Base-by-base conservation (phyloP, 92 coral and sea anemone species). In the Zoanthus sansibaricus region DNA sequence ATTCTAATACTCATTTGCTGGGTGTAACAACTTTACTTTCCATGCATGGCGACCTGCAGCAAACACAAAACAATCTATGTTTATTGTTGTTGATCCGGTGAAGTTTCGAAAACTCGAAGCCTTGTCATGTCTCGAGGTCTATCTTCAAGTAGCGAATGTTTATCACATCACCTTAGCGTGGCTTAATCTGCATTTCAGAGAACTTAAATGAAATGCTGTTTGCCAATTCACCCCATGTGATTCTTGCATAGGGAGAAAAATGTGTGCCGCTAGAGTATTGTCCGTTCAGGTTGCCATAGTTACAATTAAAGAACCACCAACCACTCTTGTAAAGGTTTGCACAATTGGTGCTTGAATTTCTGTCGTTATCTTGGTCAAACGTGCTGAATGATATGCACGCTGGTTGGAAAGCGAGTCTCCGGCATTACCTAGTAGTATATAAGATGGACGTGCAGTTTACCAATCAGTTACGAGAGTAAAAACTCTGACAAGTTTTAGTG, bases 231-330 rank as follows among this genome's bases (percentile, higher is more conserved):
- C 84, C 84, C 84, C 84, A 79, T 0, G 45, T 61, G 55, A 79
- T 79, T 62, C 84, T 73, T 17, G n/a, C 13, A 78, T 37, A 64
- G 3, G 32, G 83, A 9, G 42, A 61, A 32, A 51, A 44, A 76
- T 17, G 44, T 0, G 11, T 33, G 72, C 11, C 58, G 3, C 0
- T 6, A 7, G 44, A 51, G 21, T 62, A 62, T n/a, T 61, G 32
- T 12, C 84, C 84, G n/a, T 79, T 79, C 20, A 79, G 84, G 84
- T 79, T 79, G 37, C 84, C 84, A 62, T 79, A 79, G 72, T 79
- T 61, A 79, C 84, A 79, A 42, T 79, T 12, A 68, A 61, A 79
- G 48, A 79, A 79, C 84, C 84, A 79, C 84, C 84, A 79, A 7
- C 58, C 84, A 30, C 84, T 48, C 44, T 61, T 61, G 45, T 37